Conservation (phyloP, 2,888 invertebrate genomes). For the Oscheius sp. region DNA sequence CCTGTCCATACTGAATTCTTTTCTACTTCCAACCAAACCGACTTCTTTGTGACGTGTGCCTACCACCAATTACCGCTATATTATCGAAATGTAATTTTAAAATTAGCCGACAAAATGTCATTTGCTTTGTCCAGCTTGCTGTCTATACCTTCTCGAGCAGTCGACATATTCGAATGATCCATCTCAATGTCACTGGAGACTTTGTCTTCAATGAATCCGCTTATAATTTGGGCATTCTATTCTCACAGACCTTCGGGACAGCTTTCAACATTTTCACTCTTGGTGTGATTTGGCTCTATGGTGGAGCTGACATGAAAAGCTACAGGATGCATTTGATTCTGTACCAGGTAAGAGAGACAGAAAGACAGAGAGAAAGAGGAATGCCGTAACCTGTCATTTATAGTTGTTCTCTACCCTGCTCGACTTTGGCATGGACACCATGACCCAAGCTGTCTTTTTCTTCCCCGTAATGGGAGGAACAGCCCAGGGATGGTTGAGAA, state of each 20-base stretch:
- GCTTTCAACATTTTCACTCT: conserved; percentile 3
- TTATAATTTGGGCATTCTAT: not conserved
- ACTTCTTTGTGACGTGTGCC: too few species aligned
- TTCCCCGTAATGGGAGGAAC: conserved; percentile 24
- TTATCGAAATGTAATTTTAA: too few species aligned
- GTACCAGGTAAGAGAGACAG: conserved; percentile 1
- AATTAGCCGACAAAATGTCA: too few species aligned
- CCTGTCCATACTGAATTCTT: too few species aligned
- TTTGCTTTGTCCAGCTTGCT: too few species aligned
- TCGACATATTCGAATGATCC: not conserved
- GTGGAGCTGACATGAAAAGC: not conserved
- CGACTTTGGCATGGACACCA: conserved; percentile 22
- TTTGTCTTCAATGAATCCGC: not conserved
- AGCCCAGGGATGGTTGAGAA: conserved; percentile 23
- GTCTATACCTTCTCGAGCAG: too few species aligned
- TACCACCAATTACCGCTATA: too few species aligned
- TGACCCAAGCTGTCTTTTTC: conserved; percentile 25
- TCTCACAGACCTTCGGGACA: conserved; percentile 2
- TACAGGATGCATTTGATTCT: conserved; percentile 1
- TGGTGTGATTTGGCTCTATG: not conserved
- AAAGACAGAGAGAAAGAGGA: not conserved
- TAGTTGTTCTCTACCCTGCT: conserved; percentile 1
- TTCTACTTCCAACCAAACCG: too few species aligned
- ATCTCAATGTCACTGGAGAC: conserved; percentile 8
- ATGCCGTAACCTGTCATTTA: not conserved